A percentile compares a stretch with the other conserved stretches of the same genome.
phyloP scores from a whole-genome alignment of 2,888 invertebrate species.

The Catocala nupta region DNA sequence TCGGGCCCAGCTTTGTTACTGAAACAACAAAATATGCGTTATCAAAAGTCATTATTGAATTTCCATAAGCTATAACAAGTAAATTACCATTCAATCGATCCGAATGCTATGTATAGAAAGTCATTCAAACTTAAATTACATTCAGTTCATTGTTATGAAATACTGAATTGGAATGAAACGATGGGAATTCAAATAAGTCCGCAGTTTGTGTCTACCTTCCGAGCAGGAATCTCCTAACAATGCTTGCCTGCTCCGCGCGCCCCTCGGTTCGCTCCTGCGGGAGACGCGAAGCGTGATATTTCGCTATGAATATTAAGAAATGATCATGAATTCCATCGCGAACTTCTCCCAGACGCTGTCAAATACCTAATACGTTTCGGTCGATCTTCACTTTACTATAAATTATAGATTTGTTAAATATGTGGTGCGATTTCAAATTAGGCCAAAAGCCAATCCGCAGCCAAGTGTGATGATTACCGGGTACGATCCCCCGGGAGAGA shows the following conservation, averaged over 20 bases:
- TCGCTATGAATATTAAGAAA: slow-evolving; percentile 81
- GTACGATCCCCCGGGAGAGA: background rate
- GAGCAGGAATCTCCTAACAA: slow-evolving; percentile 74
- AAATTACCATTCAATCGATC: slow-evolving; percentile 9
- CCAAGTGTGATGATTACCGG: background rate
- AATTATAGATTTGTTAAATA: background rate
- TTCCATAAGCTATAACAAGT: background rate
- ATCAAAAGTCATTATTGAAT: background rate
- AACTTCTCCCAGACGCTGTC: slow-evolving; percentile 60
- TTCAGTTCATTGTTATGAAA: slow-evolving; percentile 71
- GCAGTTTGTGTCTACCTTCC: slow-evolving; percentile 74
- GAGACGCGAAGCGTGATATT: slow-evolving; percentile 61
- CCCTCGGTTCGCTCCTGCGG: slow-evolving; percentile 41
- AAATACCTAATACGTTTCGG: slow-evolving; percentile 64
- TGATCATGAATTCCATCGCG: slow-evolving; percentile 73
- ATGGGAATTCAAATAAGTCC: slow-evolving; percentile 80
- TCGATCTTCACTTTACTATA: slow-evolving; percentile 15
- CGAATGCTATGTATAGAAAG: slow-evolving; percentile 25
- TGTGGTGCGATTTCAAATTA: background rate
- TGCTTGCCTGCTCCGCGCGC: slow-evolving; percentile 59
- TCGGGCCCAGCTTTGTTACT: slow-evolving; percentile 92
- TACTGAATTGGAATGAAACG: slow-evolving; percentile 68
- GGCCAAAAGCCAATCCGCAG: background rate
- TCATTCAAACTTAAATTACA: slow-evolving; percentile 61
- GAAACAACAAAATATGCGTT: slow-evolving; percentile 47